Base-by-base conservation (phyloP, 2,888 invertebrate genomes). In the Helobdella robusta region DNA sequence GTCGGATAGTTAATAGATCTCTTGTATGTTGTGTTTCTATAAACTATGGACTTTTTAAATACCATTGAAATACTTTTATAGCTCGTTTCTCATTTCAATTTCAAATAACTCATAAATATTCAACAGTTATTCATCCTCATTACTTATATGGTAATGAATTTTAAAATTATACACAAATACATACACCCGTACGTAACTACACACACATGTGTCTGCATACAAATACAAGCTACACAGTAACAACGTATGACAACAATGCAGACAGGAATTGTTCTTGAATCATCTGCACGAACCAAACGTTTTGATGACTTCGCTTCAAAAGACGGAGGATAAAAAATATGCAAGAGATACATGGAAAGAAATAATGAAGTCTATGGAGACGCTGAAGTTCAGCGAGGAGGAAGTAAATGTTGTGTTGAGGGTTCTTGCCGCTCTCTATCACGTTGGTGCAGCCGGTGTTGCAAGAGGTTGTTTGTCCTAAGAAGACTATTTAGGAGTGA, bases 381-480 rank as follows among this genome's bases (percentile, higher is more conserved):
- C n/a, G n/a, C 46, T 66, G 6, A 50, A 32, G 2, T 40, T 66
- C n/a, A 25, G 35, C 4, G 34, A 28, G 59, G 40, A 44, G 8
- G 61, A 66, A 44, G 25, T 63, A 36, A n/a, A 28, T 25, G 32
- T 48, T 28, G 11, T 66, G 6, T 18, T 54, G 5, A 44, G 36
- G 1, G 34, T 58, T 18, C 59, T 66, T 11, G 63, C 63, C 1
- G 34, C 59, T 52, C 48, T 66, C 32, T 64, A 62, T 50, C 66
- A 66, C 30, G 20, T 66, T 1, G 66, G 66, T 2, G 59, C 36
- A n/a, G 66, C 66, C 34, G 66, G 66, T 20, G 52, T 34, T n/a
- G 23, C 44, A 4, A 48, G 40, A 18, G 64, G 66, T 66, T 6
- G 28, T 30, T 11, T 20, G 25, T 32, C 18, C 0, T 28, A n/a